Base-by-base conservation (phyloP, 1,140 invertebrate species). In the Tyrophagus putrescentiae region DNA sequence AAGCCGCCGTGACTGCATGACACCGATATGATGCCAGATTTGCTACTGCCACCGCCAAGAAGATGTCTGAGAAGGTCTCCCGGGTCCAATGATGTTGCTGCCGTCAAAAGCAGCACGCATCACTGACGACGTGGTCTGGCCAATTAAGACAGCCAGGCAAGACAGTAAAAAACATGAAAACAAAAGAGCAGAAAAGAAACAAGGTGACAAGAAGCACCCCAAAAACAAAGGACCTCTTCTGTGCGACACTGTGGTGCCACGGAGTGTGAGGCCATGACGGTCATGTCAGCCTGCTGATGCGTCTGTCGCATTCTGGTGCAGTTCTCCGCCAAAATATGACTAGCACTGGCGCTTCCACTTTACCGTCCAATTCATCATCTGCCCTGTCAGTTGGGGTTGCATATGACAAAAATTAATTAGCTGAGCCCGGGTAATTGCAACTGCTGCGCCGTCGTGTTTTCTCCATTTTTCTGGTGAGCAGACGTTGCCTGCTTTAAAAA, bases 181-280 rank as follows among this genome's bases (percentile, higher is more conserved):
- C n/a, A n/a, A n/a, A n/a, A n/a, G n/a, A n/a, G n/a, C n/a, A n/a
- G n/a, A n/a, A 48, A 21, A 48, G 36, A 39, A 21, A 39, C 36
- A 48, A 48, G 45, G 45, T 48, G 45, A 18, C 45, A 48, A 48
- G 45, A 21, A 48, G 45, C 45, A 48, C 45, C 45, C 31, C 45
- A 48, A 48, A n/a, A 29, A 48, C 45, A 48, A 48, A 7, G 45
- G 45, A 7, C 45, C 45, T 13, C 18, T 25, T 48, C 31, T 13
- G 23, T 39, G 36, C 13, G 13, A 39, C 21, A 39, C 13, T 39
- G 36, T 39, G 36, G 21, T 21, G 21, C 36, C 21, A 21, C 21
- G 13, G 7, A 18, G 21, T 18, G 45, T 25, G 45, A 21, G 23
- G 45, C 31, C 45, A 48, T 48, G 31, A 48, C 23, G 23, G 45